Percentiles rank a stretch among this genome's conserved stretches.
Conservation (phyloP, 2,888 invertebrate genomes). For the Agelastica alni region DNA sequence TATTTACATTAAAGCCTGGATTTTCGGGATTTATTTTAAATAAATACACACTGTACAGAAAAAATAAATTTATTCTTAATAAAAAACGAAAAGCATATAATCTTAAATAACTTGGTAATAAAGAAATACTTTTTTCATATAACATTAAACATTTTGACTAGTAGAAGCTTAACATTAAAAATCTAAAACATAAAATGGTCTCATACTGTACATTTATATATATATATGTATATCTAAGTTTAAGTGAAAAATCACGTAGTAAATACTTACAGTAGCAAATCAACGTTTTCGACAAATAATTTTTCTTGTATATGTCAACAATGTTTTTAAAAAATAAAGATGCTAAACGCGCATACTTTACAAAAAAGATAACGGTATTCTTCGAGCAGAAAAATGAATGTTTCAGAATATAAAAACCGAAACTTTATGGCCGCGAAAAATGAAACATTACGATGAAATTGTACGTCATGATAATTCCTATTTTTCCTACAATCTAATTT, state of each 20-base stretch:
- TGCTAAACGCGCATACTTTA: slow-evolving; percentile 40
- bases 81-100: slow-evolving; percentile 54
- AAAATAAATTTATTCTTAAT: slow-evolving; percentile 55
- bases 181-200: slow-evolving; percentile 52
- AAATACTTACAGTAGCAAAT: slow-evolving; percentile 47
- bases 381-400: slow-evolving; percentile 18
- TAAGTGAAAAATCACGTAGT: slow-evolving; percentile 52
- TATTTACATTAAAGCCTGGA: too few relatives aligned
- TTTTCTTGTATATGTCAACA: slow-evolving; percentile 35
- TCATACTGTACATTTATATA: slow-evolving; percentile 49
- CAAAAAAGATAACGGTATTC: slow-evolving; percentile 15
- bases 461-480: too few relatives aligned
- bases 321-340: slow-evolving; percentile 32
- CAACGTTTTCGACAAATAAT: slow-evolving; percentile 26
- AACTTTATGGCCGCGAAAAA: too few relatives aligned
- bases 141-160: slow-evolving; percentile 55
- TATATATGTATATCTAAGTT: slow-evolving; percentile 40
- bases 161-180: slow-evolving; percentile 52
- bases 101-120: slow-evolving; percentile 51
- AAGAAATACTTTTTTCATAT: slow-evolving; percentile 47
- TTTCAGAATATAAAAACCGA: slow-evolving; percentile 17
- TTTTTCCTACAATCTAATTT: too few relatives aligned
- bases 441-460: too few relatives aligned
- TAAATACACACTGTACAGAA: slow-evolving; percentile 40
- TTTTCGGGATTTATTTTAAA: too few relatives aligned